Conservation (phyloP, 2,797 vertebrate genomes). For the Novumbra hubbsi region DNA sequence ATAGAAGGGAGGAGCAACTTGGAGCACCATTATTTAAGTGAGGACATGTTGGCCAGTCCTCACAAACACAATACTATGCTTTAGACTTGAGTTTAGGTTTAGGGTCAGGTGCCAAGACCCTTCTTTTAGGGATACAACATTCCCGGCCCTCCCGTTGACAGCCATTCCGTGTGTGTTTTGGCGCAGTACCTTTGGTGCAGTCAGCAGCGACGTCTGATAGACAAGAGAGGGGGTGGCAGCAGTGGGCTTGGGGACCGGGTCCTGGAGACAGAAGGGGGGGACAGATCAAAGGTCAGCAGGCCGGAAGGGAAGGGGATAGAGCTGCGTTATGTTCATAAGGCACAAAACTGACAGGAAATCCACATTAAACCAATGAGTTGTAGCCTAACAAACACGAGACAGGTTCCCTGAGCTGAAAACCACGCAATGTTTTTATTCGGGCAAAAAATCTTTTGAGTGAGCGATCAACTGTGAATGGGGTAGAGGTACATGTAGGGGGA, state of each 20-base stretch:
- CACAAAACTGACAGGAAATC: neutral
- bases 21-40: too few species aligned
- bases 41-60: too few species aligned
- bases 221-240: constrained; percentile 46
- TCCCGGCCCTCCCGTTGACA: too few species aligned
- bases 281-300: neutral
- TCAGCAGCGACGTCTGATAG: constrained; percentile 59
- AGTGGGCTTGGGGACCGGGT: constrained; percentile 46
- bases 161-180: neutral
- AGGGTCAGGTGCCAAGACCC: too few species aligned
- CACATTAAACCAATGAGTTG: neutral
- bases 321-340: neutral
- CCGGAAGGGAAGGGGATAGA: neutral
- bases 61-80: too few species aligned
- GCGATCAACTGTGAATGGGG: neutral
- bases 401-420: neutral
- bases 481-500: neutral
- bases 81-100: neutral
- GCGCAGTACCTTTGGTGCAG: constrained; percentile 65
- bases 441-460: neutral
- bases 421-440: neutral
- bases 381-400: neutral
- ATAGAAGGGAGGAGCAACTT: too few species aligned
- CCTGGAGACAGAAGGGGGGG: constrained; percentile 52
- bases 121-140: too few species aligned